Evolutionary conservation across 2,113 vertebrate genomes (phyloP), one percentile per base, ranked within the genome.

Genomic region (Tragulus kanchil): DNA sequence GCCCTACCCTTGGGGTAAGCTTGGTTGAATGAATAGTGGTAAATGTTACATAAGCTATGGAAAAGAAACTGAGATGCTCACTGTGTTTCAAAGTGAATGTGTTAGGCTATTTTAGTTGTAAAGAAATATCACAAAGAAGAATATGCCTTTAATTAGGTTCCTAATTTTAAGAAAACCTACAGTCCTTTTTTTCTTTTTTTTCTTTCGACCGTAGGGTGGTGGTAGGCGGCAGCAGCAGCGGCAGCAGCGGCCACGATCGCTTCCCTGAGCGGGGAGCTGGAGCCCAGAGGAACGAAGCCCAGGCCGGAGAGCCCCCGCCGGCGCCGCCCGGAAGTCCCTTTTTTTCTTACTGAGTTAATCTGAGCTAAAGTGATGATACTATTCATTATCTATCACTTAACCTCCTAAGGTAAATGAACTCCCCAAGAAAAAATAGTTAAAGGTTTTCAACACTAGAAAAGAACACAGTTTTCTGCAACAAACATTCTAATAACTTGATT

Each of bases 131-230:
- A 94, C 25, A 92, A 73, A 89, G 71, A 90, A 85, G 48, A 90
- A 31, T 92, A 71, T 31, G 5, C 31, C 50, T 89, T 93, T 87
- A 85, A 77, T 48, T 48, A 45, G 75, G 16, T 59, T 59, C 13
- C 58, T 85, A 87, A 93, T 93, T 91, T 96, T 79, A 71, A 97
- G 71, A 94, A 90, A 54, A 50, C 48, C 69, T 21, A 82, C 54
- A 54, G 10, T 73, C 1, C 12, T 85, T 61, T 79, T 52, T 36
- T 36, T 36, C 36, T 36, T 36, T 36, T 36, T 36, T 36, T 36
- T 36, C 36, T 36, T 36, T 36, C 36, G 36, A 36, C 36, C 36
- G 36, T 36, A 36, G 36, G 36, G 36, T 36, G 36, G 36, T 36
- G 36, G 36, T 36, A 36, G 36, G 36, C 36, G 36, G 36, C 36